phyloP scores from a whole-genome alignment of 2,797 vertebrate species.

The Silurus aristotelis region DNA sequence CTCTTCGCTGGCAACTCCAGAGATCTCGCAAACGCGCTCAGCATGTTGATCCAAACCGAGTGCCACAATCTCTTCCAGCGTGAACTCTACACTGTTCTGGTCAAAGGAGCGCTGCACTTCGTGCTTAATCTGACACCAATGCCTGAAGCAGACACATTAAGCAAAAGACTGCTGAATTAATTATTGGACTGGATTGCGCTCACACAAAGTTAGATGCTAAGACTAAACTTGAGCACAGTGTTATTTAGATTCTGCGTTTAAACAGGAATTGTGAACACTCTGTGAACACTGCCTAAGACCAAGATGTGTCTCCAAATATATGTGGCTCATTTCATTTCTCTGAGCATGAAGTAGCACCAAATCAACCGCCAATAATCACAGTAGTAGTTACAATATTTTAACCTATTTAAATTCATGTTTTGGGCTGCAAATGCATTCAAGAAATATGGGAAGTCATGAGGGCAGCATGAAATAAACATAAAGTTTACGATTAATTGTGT shows the following conservation, averaged over 20 bases:
- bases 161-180: background rate
- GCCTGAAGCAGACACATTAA: constrained; percentile 67
- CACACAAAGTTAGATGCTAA: background rate
- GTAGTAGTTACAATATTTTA: background rate
- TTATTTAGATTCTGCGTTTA: background rate
- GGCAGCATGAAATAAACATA: background rate
- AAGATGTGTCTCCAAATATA: background rate
- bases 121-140: constrained; percentile 83
- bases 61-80: constrained; percentile 81
- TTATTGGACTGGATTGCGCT: background rate
- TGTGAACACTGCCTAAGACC: background rate
- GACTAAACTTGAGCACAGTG: background rate
- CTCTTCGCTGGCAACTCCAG: constrained; percentile 84
- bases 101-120: constrained; percentile 78
- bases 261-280: background rate
- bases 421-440: background rate
- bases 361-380: background rate
- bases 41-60: constrained; percentile 79
- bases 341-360: background rate
- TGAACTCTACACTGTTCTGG: constrained; percentile 73
- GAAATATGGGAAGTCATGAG: background rate
- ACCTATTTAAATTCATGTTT: background rate
- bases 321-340: background rate
- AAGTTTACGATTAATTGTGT: background rate
- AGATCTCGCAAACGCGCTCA: constrained; percentile 80